A percentile compares a stretch with the other conserved stretches of the same genome.
Conservation (phyloP, 2,888 invertebrate genomes). For the Petrolisthes manimaculis region DNA sequence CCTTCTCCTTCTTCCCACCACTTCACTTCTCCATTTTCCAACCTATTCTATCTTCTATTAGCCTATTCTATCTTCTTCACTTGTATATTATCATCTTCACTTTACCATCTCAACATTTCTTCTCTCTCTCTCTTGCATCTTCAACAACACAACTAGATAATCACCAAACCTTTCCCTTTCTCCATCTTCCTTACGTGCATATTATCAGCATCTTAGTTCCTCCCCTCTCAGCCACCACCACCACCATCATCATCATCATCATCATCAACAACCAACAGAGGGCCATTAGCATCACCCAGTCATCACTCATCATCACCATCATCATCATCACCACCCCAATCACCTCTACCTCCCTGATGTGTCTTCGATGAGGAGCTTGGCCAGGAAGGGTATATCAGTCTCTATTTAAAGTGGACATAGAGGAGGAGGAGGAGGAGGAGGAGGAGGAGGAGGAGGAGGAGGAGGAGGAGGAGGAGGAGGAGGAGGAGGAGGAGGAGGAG, state of each 20-base stretch:
- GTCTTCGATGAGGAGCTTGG: slow-evolving; percentile 26
- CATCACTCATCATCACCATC: slow-evolving; percentile 31
- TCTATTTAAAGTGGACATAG: background rate
- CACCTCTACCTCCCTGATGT: slow-evolving; percentile 13
- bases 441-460: background rate
- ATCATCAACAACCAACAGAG: background rate
- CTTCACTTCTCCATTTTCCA: too few species aligned
- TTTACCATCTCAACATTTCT: too few species aligned
- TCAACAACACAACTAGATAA: too few species aligned
- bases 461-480: background rate
- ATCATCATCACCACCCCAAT: slow-evolving; percentile 9
- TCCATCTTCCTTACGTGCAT: too few species aligned
- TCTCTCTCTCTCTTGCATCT: too few species aligned
- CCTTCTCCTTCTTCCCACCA: too few species aligned
- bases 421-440: background rate
- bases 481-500: background rate
- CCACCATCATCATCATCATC: background rate
- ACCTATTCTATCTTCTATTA: too few species aligned
- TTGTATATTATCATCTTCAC: too few species aligned
- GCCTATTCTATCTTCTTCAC: too few species aligned
- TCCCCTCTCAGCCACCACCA: too few species aligned
- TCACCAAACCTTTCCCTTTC: too few species aligned
- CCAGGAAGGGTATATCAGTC: slow-evolving; percentile 13
- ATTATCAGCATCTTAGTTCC: too few species aligned
- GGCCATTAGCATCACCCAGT: background rate